Evolutionary conservation across 2,888 invertebrate genomes (phyloP), one percentile per base, ranked within the genome.

Genomic region (Clunio marinus): DNA sequence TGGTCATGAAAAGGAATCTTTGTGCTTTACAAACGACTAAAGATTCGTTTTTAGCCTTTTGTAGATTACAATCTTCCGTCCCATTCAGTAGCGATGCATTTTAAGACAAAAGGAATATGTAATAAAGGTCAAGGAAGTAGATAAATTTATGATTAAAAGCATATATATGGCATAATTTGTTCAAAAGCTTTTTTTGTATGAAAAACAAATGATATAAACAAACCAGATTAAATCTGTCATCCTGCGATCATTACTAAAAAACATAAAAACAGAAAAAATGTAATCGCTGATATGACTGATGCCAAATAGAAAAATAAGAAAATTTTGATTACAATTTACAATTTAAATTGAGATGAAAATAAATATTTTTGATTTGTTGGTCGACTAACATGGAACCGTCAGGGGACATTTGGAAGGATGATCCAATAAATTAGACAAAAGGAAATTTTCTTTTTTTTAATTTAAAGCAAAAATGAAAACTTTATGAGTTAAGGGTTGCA

Each of bases 111-210:
- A 51, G 51, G 51, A 51, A 22, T 13, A 51, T 51, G 51, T 51
- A 51, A 51, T 51, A 51, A 51, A 51, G 51, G 51, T 51, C 51
- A 51, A 51, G 51, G 51, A 51, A 13, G 51, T 51, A 51, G 51
- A 51, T 51, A 22, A 51, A 22, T 13, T 51, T 51, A 51, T 51
- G 41, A 51, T 51, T 51, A 22, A 51, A 51, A 51, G 51, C 51
- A 51, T n/a, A 5, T n/a, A n/a, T n/a, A n/a, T n/a, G n/a, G n/a
- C n/a, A n/a, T n/a, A n/a, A n/a, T n/a, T n/a, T n/a, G n/a, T 41
- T 41, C 10, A 41, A 51, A 15, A 51, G 17, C 51, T 22, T 51
- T 32, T 13, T 32, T 32, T 32, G 35, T 32, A 32, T 32, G 5
- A 13, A 13, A 32, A 32, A 32, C 7, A 32, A 32, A 32, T n/a